Conservation (phyloP, 2,888 invertebrate species). For the Xestia c-nigrum region DNA sequence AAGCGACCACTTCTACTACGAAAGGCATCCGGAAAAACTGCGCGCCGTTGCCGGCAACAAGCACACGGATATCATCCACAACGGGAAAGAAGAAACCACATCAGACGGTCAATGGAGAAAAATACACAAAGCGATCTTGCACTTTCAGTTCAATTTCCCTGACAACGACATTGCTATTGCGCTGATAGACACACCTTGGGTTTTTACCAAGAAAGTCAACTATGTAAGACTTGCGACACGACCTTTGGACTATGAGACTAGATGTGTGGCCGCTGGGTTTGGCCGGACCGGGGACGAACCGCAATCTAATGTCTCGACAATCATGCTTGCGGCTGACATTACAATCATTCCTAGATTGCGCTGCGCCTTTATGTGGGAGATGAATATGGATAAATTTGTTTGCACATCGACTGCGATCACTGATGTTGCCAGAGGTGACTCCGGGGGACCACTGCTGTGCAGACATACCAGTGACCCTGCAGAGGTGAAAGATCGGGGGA, state of each 20-base stretch:
- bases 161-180: constrained; percentile 78
- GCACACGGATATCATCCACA: constrained; percentile 68
- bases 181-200: constrained; percentile 66
- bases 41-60: constrained; percentile 77
- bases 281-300: constrained; percentile 67
- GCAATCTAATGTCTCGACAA: constrained; percentile 55
- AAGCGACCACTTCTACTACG: constrained; percentile 71
- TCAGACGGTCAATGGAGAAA: constrained; percentile 47
- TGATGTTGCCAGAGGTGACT: constrained; percentile 76
- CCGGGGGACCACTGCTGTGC: constrained; percentile 82
- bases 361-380: constrained; percentile 78
- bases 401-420: constrained; percentile 56
- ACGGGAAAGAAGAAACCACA: constrained; percentile 67
- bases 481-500: constrained; percentile 63
- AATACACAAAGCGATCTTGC: constrained; percentile 29
- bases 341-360: constrained; percentile 67
- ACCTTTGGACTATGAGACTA: constrained; percentile 67
- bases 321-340: constrained; percentile 74
- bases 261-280: constrained; percentile 76
- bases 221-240: constrained; percentile 64
- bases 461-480: constrained; percentile 68
- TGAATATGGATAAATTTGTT: constrained; percentile 70
- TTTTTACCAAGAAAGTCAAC: constrained; percentile 67
- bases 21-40: constrained; percentile 62
- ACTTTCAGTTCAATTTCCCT: constrained; percentile 49